Evolutionary conservation across 2,113 vertebrate genomes (phyloP), one percentile per base, ranked within the genome.

Genomic region (Ctenomys sociabilis): DNA sequence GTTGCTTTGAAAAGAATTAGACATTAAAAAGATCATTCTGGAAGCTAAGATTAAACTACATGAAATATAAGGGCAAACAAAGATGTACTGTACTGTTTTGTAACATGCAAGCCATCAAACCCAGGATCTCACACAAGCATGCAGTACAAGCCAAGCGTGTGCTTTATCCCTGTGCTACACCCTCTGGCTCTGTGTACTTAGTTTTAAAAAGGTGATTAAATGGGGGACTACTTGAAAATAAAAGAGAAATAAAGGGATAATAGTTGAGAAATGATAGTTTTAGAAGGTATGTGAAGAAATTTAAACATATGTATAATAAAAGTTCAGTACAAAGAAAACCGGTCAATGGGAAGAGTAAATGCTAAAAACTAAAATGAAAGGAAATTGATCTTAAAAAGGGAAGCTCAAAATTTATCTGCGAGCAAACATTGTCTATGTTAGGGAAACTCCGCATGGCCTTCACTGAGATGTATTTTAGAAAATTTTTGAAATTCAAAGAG

Each of bases 11-110:
- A 43, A 75, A 77, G n/a, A 85, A 90, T 85, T 70, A 52, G 66
- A 75, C 37, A 82, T 64, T 40, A 30, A 85, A 86, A 73, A 86
- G 73, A 90, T 40, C 19, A 81, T 54, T 93, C 86, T 10, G 73
- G 86, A 64, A 93, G 64, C 37, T 32, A 90, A 90, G 72, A 70
- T n/a, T 63, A 90, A 85, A 77, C 4, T 73, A 57, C n/a, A 64
- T 45, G 70, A 24, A 82, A 57, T 73, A 73, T 13, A 85, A 81
- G 52, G 81, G 0, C 12, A 64, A 89, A 68, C 66, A 68, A n/a
- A n/a, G 35, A 19, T 17, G 17, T 7, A 35, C 35, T 17, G 17
- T 7, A 35, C 35, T 32, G 9, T 30, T 66, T 68, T 14, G 6
- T 68, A 35, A 16, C 11, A 14, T 17, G 32, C 66, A 35, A 35